Base-by-base conservation (phyloP, 2,888 invertebrate species). In the Luperina testacea region DNA sequence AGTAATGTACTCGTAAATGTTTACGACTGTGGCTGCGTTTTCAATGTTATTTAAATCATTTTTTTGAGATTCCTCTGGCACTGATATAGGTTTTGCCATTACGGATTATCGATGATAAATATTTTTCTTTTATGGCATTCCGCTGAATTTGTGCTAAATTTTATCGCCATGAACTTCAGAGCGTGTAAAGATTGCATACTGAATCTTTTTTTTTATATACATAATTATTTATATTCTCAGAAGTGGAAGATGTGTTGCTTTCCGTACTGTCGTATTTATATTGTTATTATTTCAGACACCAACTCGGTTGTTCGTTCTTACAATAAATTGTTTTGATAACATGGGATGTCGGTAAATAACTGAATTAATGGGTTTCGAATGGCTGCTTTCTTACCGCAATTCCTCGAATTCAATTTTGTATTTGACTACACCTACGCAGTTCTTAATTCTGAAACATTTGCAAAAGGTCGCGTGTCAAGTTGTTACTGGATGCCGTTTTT, bases 1-100 rank as follows among this genome's bases (percentile, higher is more conserved):
- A 94, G 95, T 95, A 96, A 96, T 95, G 96, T 93, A 95, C 96
- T 96, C 96, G 94, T 97, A 96, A 97, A 96, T 92, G 93, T 96
- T 97, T 95, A 96, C 94, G 94, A 94, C 93, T 92, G 90, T 90
- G 92, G 92, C 93, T 93, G 94, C 92, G 91, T 93, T 94, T 94
- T 92, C 90, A 93, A 93, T 93, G 94, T 93, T 92, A 92, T 94
- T 95, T 94, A 94, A 95, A 94, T 95, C 92, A 93, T 95, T 94
- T 94, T 91, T 95, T 95, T 92, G 89, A 91, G 89, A 93, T 93
- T 91, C 90, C 88, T 87, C 79, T 80, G 72, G 83, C 89, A 87
- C 83, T 89, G 86, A 88, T 87, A 89, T 88, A 90, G 86, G 88
- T 87, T 92, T 91, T 88, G 90, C 91, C 91, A 90, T 92, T 89